Evolutionary conservation across 35 echinoderm and acorn worm genomes (phyloP).

Genomic region (Apostichopus californicus): DNA sequence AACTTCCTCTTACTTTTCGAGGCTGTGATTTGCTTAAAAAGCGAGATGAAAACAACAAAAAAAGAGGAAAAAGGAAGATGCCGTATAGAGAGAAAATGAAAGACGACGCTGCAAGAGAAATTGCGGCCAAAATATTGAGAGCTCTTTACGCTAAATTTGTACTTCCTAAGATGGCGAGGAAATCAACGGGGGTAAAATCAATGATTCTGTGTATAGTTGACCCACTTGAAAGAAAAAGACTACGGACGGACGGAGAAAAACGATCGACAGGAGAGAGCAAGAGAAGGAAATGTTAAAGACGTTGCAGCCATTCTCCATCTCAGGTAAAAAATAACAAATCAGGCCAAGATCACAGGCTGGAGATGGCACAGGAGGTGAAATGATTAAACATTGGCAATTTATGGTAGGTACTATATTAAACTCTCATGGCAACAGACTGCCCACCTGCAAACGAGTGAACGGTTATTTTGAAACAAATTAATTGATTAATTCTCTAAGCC

Average conservation of each 20-base stretch:
- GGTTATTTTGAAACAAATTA: too few relatives aligned
- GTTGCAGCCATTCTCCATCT: too few relatives aligned
- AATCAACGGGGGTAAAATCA: neutral
- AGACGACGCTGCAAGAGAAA: neutral
- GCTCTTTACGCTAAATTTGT: neutral
- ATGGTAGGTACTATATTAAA: too few relatives aligned
- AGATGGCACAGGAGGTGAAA: too few relatives aligned
- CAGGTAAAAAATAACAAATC: too few relatives aligned
- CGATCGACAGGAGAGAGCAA: neutral
- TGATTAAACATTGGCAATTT: too few relatives aligned
- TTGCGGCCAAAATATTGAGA: neutral
- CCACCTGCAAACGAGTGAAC: too few relatives aligned
- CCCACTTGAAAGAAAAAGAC: neutral
- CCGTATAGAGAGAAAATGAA: neutral
- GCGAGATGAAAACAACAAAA: neutral
- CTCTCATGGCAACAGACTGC: too few relatives aligned
- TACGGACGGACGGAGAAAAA: neutral
- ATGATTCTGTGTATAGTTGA: slow-evolving; percentile 1
- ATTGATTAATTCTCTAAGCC: too few relatives aligned
- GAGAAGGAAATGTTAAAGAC: neutral
- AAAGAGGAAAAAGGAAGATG: neutral
- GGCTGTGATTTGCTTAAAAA: neutral
- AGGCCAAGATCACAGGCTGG: too few relatives aligned
- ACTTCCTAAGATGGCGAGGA: neutral
- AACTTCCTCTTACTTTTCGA: neutral